Base-by-base conservation (phyloP, 2,888 invertebrate species). In the Phaonia tiefii region DNA sequence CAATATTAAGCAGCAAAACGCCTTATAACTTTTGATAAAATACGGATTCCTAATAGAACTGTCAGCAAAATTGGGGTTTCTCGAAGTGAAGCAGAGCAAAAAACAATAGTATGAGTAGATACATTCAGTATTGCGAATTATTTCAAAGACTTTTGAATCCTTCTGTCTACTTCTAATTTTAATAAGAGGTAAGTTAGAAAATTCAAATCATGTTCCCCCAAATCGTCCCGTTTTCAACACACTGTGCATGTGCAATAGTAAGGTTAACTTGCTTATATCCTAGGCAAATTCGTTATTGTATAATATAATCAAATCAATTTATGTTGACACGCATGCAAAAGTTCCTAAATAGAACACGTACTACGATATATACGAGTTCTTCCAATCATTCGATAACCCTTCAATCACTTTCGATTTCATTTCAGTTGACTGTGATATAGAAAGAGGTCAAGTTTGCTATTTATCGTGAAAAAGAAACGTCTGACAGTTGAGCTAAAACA, bases 401-500 rank as follows among this genome's bases (percentile, higher is more conserved):
- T 79, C 73, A 74, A 74, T 74, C 74, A 73, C n/a, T 31, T 37
- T 10, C 5, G 22, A 4, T 42, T 63, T 58, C 58, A 58, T 31
- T 58, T 37, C 10, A 42, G 11, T 15, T 46, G 22, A 25, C 37
- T 17, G 22, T n/a, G 17, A 70, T 37, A 75, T 44, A 56, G 20
- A 79, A 65, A 74, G 65, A 74, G 78, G 78, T 79, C 78, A 79
- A 79, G 73, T 70, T 69, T 79, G 69, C 56, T 54, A 69, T 69
- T 56, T 58, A 49, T 65, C 11, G 10, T n/a, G n/a, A 31, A 37
- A 0, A 11, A 22, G 11, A 51, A 22, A 20, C 22, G 51, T 51
- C n/a, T 22, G 20, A 17, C 20, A 20, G 51, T 22, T 31, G 49
- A n/a, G n/a, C n/a, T n/a, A n/a, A n/a, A n/a, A n/a, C n/a, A n/a